Conservation (phyloP, 1,140 invertebrate species). For the Ceratina japonica region DNA sequence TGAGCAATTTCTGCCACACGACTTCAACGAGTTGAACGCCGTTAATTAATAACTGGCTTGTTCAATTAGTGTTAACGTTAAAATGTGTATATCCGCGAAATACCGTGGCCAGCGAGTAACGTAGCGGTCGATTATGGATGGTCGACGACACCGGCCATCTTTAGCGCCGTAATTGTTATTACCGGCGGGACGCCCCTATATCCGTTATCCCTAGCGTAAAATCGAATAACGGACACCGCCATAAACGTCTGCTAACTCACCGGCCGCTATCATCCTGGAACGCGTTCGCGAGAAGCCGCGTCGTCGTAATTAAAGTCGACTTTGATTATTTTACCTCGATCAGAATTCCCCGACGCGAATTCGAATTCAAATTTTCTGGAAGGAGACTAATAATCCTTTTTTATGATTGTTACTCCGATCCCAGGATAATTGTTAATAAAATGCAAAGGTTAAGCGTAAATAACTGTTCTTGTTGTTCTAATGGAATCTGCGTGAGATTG, state of each 20-base stretch:
- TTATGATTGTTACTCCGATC: not conserved
- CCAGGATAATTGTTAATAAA: too few species aligned
- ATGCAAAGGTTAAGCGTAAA: too few species aligned
- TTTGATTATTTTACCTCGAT: slow-evolving; percentile 37
- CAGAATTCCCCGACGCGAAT: not conserved
- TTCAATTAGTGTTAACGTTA: not conserved
- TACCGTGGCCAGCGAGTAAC: not conserved
- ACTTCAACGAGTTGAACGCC: not conserved
- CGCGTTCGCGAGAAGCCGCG: slow-evolving; percentile 26
- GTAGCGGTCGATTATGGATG: slow-evolving; percentile 33
- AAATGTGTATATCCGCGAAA: not conserved
- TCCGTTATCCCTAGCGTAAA: slow-evolving; percentile 36
- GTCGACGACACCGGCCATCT: slow-evolving; percentile 35
- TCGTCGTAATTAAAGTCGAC: slow-evolving; percentile 59
- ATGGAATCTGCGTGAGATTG: not conserved
- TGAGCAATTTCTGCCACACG: not conserved
- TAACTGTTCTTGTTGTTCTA: too few species aligned
- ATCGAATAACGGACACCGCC: slow-evolving; percentile 60
- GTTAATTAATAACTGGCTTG: not conserved
- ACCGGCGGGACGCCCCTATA: slow-evolving; percentile 1
- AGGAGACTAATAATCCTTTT: not conserved
- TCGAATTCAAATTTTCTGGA: not conserved
- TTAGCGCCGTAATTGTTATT: slow-evolving; percentile 46
- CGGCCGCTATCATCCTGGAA: slow-evolving; percentile 24
- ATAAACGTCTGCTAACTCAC: slow-evolving; percentile 62